Base-by-base conservation (phyloP, 2,888 invertebrate genomes). In the Hydrotaea diabolus region DNA sequence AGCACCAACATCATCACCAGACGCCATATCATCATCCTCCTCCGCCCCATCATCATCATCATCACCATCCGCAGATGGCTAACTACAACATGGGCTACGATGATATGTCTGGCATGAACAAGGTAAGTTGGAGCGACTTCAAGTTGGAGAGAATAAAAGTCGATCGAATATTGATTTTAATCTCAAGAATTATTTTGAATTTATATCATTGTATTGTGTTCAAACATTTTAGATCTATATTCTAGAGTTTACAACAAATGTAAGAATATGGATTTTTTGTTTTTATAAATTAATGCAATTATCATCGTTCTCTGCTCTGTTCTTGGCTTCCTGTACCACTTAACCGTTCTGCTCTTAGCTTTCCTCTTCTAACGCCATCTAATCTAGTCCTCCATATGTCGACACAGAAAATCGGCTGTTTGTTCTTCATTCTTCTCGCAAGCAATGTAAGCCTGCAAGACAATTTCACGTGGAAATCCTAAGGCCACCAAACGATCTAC, bases 341-440 rank as follows among this genome's bases (percentile, higher is more conserved):
- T 26, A 57, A 19, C 66, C 55, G 23, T 78, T 19, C 46, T 36
- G 19, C 23, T 19, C 62, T 49, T 49, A 21, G 49, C 21, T 26
- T 64, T 23, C 21, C 3, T 21, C n/a, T n/a, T n/a, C n/a, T 62
- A 26, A 36, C 23, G 17, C 13, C 69, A 19, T 19, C 36, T n/a
- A 36, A 13, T 74, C 73, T 85, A 85, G 49, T 89, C 90, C 53
- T 90, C 90, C 69, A 87, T 87, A 74, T 90, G 87, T 11, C 88
- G 87, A 80, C 90, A 89, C 8, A 90, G 87, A 53, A 89, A 86
- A 66, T 90, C 89, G 4, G 91, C 90, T 5, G 90, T 86, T 49
- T 89, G 86, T 57, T 89, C 89, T 74, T 90, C 91, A 49, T 90
- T 88, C 80, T 88, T 90, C 55, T 90, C 89, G 64, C 90, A 90